These are phyloP conservation scores for Macropus fuliginosus DNA, from an alignment of 2,797 vertebrate species.

Conservation along the genomic window DNA sequence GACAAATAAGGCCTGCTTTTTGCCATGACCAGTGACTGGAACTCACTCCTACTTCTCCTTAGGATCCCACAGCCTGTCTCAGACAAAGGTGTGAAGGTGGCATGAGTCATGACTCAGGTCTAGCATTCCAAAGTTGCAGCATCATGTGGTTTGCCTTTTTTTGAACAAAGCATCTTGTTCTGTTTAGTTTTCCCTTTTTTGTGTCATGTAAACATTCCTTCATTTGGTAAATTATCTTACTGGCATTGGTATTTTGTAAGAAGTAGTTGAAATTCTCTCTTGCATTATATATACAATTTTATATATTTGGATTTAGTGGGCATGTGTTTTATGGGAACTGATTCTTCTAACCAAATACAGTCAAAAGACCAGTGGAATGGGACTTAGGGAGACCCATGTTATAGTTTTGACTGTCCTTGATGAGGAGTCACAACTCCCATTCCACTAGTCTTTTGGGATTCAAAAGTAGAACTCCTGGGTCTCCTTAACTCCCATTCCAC, in stretches of 20 bases:
- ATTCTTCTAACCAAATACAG: background rate
- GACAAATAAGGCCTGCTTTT: background rate
- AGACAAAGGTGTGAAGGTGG: background rate
- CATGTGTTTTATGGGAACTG: background rate
- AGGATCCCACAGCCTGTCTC: background rate
- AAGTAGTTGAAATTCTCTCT: conserved; percentile 53
- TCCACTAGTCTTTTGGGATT: too few relatives aligned
- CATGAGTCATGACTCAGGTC: too few relatives aligned
- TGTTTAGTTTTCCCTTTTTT: conserved; percentile 34
- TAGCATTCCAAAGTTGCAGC: background rate
- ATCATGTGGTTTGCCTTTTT: conserved; percentile 45
- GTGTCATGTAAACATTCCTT: conserved; percentile 16
- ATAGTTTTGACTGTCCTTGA: background rate
- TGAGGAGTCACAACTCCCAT: too few relatives aligned
- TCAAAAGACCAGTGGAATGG: background rate
- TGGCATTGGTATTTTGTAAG: background rate
- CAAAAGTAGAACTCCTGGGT: too few relatives aligned
- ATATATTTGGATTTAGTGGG: background rate
- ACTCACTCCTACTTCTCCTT: background rate
- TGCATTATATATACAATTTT: background rate
- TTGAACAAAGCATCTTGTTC: conserved; percentile 19
- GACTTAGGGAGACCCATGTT: background rate
- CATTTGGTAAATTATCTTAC: conserved; percentile 44
- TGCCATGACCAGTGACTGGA: background rate
- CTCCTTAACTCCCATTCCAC: too few relatives aligned